These are phyloP conservation scores for Scatophagus argus DNA, from an alignment of 2,113 vertebrate species.

Conservation along the genomic window DNA sequence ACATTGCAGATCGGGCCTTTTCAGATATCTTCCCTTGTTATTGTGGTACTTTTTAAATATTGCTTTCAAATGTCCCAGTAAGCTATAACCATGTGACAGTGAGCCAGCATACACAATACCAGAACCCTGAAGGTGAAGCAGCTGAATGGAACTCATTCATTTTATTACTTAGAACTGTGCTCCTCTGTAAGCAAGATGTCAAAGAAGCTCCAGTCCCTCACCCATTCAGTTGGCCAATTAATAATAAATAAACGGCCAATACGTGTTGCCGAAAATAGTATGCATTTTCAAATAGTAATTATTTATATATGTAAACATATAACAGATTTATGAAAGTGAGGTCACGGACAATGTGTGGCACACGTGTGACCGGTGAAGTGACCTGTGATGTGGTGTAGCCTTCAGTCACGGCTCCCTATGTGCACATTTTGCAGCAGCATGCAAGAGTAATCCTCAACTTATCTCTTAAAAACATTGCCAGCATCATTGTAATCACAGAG, in stretches of 20 bases:
- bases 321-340: slow-evolving; percentile 56
- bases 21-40: background rate
- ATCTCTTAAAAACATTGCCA: slow-evolving; percentile 30
- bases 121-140: background rate
- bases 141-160: background rate
- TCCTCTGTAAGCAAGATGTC: background rate
- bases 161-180: background rate
- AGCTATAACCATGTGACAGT: too few relatives aligned
- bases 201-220: slow-evolving; percentile 5
- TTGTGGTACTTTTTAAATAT: too few relatives aligned
- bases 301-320: slow-evolving; percentile 60
- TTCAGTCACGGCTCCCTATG: background rate
- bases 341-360: slow-evolving; percentile 24
- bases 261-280: slow-evolving; percentile 60
- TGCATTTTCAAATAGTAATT: slow-evolving; percentile 55
- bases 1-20: background rate
- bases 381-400: slow-evolving; percentile 32
- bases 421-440: slow-evolving; percentile 7
- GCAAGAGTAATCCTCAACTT: slow-evolving; percentile 20
- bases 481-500: slow-evolving; percentile 34
- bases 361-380: slow-evolving; percentile 26
- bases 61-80: background rate
- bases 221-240: slow-evolving; percentile 40
- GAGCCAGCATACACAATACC: background rate
- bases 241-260: slow-evolving; percentile 49